A percentile compares a stretch with the other conserved stretches of the same genome.
Evolutionary conservation across 1,140 invertebrate species (phyloP).

Genomic region (Saxidomus purpurata): DNA sequence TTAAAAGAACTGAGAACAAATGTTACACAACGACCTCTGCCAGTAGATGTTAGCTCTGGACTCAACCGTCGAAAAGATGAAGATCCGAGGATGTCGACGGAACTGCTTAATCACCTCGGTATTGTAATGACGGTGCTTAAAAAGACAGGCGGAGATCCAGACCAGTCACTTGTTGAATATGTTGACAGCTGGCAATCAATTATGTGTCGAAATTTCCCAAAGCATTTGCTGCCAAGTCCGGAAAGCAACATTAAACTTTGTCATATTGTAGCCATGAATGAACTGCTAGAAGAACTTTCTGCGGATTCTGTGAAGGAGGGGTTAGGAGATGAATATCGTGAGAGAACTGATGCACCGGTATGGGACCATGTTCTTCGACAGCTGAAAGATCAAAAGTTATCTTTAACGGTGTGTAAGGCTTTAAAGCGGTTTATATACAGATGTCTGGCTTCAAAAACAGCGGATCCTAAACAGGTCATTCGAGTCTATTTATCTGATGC

Average conservation of each 20-base stretch:
- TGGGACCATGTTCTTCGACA: neutral
- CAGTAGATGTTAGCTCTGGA: neutral
- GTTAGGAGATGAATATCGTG: slow-evolving; percentile 8
- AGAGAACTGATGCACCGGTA: neutral
- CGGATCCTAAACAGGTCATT: neutral
- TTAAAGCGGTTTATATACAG: slow-evolving; percentile 42
- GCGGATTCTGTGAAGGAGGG: slow-evolving; percentile 34
- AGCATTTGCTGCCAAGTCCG: slow-evolving; percentile 24
- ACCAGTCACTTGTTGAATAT: slow-evolving; percentile 21
- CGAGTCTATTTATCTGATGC: neutral
- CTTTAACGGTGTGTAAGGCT: slow-evolving; percentile 10
- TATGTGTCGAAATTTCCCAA: neutral
- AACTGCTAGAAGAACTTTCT: slow-evolving; percentile 45
- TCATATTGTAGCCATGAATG: slow-evolving; percentile 36
- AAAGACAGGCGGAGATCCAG: neutral
- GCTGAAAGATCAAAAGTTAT: neutral
- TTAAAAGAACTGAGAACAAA: slow-evolving; percentile 3
- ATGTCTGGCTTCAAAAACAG: slow-evolving; percentile 14
- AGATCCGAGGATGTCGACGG: slow-evolving; percentile 30
- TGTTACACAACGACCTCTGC: neutral
- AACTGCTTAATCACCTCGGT: slow-evolving; percentile 24
- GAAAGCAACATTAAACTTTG: neutral
- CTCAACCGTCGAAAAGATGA: neutral
- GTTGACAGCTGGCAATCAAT: slow-evolving; percentile 23
- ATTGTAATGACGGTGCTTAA: slow-evolving; percentile 43